Evolutionary conservation across 23 tunicate genomes (phyloP).

Genomic region (Halocynthia aurantium): DNA sequence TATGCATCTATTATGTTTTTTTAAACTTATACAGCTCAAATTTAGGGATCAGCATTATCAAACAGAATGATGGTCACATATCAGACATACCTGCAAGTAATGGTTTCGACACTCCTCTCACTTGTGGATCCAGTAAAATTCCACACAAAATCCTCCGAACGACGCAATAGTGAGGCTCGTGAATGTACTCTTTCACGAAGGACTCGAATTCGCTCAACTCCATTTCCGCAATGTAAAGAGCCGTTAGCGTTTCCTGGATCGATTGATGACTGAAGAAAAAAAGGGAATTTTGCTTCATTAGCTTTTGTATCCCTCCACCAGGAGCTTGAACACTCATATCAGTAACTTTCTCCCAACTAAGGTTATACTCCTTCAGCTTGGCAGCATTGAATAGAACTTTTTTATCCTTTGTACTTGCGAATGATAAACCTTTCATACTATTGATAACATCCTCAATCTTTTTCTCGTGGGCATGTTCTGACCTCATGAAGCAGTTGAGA

Average conservation of each 20-base stretch:
- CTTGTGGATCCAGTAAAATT: too few relatives aligned
- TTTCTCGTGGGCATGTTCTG: not conserved
- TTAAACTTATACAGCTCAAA: too few relatives aligned
- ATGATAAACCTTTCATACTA: not conserved
- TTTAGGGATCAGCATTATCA: too few relatives aligned
- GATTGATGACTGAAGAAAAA: slow-evolving; percentile 8
- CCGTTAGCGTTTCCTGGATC: too few relatives aligned
- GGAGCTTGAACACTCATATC: not conserved
- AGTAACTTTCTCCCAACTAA: not conserved
- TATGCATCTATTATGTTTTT: too few relatives aligned
- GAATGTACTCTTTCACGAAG: too few relatives aligned
- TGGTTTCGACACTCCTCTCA: too few relatives aligned
- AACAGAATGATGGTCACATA: too few relatives aligned
- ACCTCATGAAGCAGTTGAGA: not conserved
- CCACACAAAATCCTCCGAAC: too few relatives aligned
- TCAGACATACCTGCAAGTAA: too few relatives aligned
- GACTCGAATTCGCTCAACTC: too few relatives aligned
- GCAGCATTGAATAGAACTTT: not conserved
- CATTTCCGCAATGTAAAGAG: not conserved
- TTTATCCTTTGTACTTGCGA: not conserved
- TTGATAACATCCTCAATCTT: not conserved
- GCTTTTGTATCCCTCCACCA: not conserved
- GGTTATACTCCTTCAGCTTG: not conserved
- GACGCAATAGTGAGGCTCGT: too few relatives aligned
- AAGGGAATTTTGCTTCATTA: not conserved